Conservation (phyloP, 1,140 invertebrate genomes). For the Trachymyrmex septentrionalis region DNA sequence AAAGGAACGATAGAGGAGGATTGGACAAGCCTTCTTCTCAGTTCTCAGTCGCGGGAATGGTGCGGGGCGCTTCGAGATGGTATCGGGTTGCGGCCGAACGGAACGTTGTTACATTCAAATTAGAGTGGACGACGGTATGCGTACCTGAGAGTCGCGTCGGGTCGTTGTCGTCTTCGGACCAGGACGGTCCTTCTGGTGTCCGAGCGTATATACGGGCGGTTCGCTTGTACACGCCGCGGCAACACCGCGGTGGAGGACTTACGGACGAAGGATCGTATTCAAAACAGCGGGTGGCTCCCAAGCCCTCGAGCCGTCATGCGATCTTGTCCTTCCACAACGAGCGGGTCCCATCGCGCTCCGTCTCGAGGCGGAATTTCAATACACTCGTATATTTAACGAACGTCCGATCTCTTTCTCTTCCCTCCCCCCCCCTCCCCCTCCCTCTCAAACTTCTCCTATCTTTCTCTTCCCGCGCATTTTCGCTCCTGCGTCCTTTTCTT, state of each 20-base stretch:
- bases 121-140: slow-evolving; percentile 86
- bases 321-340: slow-evolving; percentile 83
- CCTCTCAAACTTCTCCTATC: neutral
- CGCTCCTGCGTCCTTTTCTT: slow-evolving; percentile 24
- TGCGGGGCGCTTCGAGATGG: slow-evolving; percentile 78
- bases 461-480: slow-evolving; percentile 17
- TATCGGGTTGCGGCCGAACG: slow-evolving; percentile 85
- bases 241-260: slow-evolving; percentile 66
- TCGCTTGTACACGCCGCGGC: slow-evolving; percentile 70
- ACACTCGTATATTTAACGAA: slow-evolving; percentile 84
- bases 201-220: slow-evolving; percentile 69
- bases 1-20: slow-evolving; percentile 24
- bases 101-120: slow-evolving; percentile 87
- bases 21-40: slow-evolving; percentile 9
- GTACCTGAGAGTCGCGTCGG: slow-evolving; percentile 81
- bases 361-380: slow-evolving; percentile 82
- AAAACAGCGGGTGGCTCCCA: slow-evolving; percentile 83
- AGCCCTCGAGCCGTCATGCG: slow-evolving; percentile 81
- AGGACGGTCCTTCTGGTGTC: slow-evolving; percentile 60
- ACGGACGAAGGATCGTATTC: slow-evolving; percentile 79
- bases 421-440: neutral
- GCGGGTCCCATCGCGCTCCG: slow-evolving; percentile 78
- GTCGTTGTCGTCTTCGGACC: slow-evolving; percentile 78
- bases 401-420: slow-evolving; percentile 60
- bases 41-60: slow-evolving; percentile 21